These are phyloP conservation scores for Dendrolimus houi DNA, from an alignment of 2,888 invertebrate genomes.

Conservation along the genomic window DNA sequence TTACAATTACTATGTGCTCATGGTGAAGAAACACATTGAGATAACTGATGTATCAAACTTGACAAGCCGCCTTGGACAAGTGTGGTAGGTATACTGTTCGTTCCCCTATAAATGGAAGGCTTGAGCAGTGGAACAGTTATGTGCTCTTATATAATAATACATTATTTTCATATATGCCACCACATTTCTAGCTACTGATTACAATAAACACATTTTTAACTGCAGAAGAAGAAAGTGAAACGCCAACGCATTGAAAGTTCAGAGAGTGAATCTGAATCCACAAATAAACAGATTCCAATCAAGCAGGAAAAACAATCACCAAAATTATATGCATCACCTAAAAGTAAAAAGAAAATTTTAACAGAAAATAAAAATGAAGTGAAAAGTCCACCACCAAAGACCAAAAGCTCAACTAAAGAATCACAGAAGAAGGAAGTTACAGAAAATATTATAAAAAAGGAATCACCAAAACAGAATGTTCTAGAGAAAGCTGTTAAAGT, in stretches of 20 bases:
- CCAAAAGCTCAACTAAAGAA: slow-evolving; percentile 4
- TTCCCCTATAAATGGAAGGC: too few species aligned
- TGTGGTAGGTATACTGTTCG: too few species aligned
- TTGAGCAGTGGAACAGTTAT: too few species aligned
- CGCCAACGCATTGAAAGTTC: slow-evolving; percentile 58
- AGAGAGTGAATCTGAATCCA: slow-evolving; percentile 40
- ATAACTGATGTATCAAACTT: too few species aligned
- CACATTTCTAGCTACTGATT: too few species aligned
- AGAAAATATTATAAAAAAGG: slow-evolving; percentile 7
- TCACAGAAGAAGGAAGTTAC: slow-evolving; percentile 13
- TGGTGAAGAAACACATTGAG: too few species aligned
- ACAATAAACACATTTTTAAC: background rate
- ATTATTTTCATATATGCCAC: too few species aligned
- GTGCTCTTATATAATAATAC: too few species aligned
- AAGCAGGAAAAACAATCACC: slow-evolving; percentile 30
- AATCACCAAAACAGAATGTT: slow-evolving; percentile 11
- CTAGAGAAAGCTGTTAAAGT: slow-evolving; percentile 15
- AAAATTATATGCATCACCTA: slow-evolving; percentile 48
- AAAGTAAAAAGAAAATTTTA: slow-evolving; percentile 27
- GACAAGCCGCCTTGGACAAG: too few species aligned
- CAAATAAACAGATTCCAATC: slow-evolving; percentile 17
- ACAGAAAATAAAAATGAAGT: slow-evolving; percentile 5
- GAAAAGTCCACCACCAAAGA: slow-evolving; percentile 6
- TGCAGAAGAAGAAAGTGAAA: slow-evolving; percentile 37
- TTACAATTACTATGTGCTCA: too few species aligned